Base-by-base conservation (phyloP, 2,797 vertebrate species). In the Melanogrammus aeglefinus region DNA sequence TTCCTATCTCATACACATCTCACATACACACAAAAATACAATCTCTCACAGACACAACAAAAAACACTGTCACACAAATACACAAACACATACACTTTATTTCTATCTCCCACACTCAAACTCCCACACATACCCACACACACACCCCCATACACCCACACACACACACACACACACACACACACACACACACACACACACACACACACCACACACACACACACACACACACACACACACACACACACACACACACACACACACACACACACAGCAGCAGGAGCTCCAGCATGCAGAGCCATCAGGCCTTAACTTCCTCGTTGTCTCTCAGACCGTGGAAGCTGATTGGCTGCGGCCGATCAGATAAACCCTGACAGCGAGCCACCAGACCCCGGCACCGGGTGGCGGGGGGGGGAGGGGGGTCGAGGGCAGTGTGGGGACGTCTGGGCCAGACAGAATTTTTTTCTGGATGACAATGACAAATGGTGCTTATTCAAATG, bases 351-450 rank as follows among this genome's bases (percentile, higher is more conserved):
- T 86, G 91, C 88, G 87, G 88, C 88, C 86, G 81, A 90, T 88
- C 88, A 87, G 88, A 91, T 93, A 92, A 91, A 91, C 91, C 87
- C 85, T 87, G 87, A 92, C 91, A 86, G 88, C 89, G 91, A 77
- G 75, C 87, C 88, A 88, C 80, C 84, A 90, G 33, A 90, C 88
- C 84, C 81, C 31, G 1, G 78, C 79, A 77, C 78, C 85, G 82
- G 24, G 63, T 10, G 24, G 57, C 5, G 80, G 80, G 71, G 57
- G 6, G 21, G 47, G 79, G 79, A 73, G 84, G 80, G 82, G 82
- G 77, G 78, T 82, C 81, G 44, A 14, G 79, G 31, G 31, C 31
- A 3, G 31, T 31, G 31, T 31, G 31, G 31, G 81, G 81, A 73
- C 83, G 80, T 81, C 83, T 78, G 77, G 83, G 81, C 84, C 74